Conservation (phyloP, 2,113 vertebrate species). For the Coptodon bakossiorum region DNA sequence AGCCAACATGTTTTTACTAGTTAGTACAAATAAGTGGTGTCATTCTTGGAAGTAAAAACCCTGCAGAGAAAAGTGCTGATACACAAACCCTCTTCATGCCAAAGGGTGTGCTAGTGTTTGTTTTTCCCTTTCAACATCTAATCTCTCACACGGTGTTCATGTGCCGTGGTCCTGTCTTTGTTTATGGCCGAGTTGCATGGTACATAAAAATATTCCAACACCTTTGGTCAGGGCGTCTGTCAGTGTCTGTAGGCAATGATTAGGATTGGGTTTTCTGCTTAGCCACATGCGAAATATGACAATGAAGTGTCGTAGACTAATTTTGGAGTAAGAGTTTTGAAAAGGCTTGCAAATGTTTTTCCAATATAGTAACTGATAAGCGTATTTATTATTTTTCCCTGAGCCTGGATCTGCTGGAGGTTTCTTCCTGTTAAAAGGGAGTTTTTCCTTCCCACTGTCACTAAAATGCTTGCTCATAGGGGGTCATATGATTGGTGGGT, state of each 20-base stretch:
- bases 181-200: neutral
- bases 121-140: neutral
- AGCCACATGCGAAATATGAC: neutral
- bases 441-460: neutral
- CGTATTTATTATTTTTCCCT: neutral
- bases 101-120: neutral
- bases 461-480: fast-evolving
- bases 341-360: neutral
- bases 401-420: neutral
- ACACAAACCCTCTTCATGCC: neutral
- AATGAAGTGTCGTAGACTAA: neutral
- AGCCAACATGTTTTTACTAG: neutral
- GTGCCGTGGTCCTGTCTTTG: neutral
- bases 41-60: neutral
- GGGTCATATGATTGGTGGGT: neutral
- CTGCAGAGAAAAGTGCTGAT: neutral
- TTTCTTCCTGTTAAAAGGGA: neutral
- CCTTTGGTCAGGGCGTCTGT: neutral
- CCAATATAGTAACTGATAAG: neutral
- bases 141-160: neutral
- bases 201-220: neutral
- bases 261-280: neutral
- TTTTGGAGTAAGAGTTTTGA: neutral
- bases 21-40: neutral
- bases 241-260: neutral